Base-by-base conservation (phyloP, 2,113 vertebrate genomes). In the Amia ocellicauda region DNA sequence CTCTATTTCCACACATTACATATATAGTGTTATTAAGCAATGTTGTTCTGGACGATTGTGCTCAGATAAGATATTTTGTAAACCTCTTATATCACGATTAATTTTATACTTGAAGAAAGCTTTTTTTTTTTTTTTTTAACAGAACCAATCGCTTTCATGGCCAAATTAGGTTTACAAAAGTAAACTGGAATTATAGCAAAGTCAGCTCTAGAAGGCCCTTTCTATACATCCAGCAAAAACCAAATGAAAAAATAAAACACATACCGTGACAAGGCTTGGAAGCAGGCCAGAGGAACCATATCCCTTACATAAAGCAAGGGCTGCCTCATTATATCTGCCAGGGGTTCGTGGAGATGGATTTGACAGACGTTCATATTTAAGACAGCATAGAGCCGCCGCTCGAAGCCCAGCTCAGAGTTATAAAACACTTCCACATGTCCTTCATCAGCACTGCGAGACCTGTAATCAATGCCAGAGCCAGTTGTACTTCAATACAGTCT, bases 181-280 rank as follows among this genome's bases (percentile, higher is more conserved):
- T 36, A 11, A 36, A 36, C 31, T 36, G 31, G 11, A 36, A 36
- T 36, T 36, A 11, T 36, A 11, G 5, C 11, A 11, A 5, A 7
- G 5, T 36, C 5, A 36, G 11, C 31, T 36, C 31, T 7, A 36
- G 31, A 1, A 1, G 31, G 11, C 31, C 5, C 11, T 36, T 36
- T 36, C 31, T 36, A 11, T 36, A 36, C 11, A 11, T 36, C 5
- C 31, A 36, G 31, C 11, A 11, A 5, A 36, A 36, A 36, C 31
- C 11, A 36, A 36, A 36, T 36, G 31, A 36, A 36, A 7, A 36
- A 23, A 23, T 17, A 28, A 31, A 19, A 28, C 26, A 36, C 67
- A 3, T 83, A 93, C 92, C 88, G 89, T 74, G 75, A 76, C 67
- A 93, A 74, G 24, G 90, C 89, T 45, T 93, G 89, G 72, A 93